Conservation (phyloP, 2,888 invertebrate species). For the Chesias legatella region DNA sequence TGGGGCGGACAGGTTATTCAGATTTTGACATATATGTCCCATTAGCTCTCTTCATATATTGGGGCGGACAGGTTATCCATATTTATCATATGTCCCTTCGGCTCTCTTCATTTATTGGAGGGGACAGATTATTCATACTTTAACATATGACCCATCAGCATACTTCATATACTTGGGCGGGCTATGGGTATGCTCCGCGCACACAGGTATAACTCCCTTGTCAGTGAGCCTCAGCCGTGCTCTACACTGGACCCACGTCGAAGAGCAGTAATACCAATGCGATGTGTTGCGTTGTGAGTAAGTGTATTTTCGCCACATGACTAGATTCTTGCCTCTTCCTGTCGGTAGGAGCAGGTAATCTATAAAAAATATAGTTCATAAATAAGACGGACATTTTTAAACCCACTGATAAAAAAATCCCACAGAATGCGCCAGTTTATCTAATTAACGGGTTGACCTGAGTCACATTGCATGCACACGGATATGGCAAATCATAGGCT, state of each 20-base stretch:
- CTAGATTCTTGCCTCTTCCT: conserved; percentile 28
- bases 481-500: no score
- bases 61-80: conserved; percentile 5
- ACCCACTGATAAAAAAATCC: no score
- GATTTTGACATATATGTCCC: conserved; percentile 1
- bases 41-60: background rate
- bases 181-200: conserved; percentile 1
- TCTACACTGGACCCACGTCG: background rate
- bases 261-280: conserved; percentile 9
- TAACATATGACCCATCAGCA: conserved; percentile 4
- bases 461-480: no score
- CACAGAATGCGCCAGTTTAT: no score
- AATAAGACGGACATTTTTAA: no score
- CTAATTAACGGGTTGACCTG: no score
- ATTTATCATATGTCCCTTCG: conserved; percentile 3
- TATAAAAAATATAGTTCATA: conserved; percentile 14
- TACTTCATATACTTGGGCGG: conserved; percentile 6
- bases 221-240: conserved; percentile 6
- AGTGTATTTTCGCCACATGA: conserved; percentile 37
- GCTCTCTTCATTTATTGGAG: background rate
- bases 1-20: background rate
- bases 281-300: conserved; percentile 20
- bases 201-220: background rate
- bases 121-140: conserved; percentile 4
- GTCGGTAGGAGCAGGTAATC: conserved; percentile 32